A percentile compares a stretch with the other conserved stretches of the same genome.
These are phyloP conservation scores for Agapornis canus DNA, from an alignment of 2,797 vertebrate species.

Conservation along the genomic window DNA sequence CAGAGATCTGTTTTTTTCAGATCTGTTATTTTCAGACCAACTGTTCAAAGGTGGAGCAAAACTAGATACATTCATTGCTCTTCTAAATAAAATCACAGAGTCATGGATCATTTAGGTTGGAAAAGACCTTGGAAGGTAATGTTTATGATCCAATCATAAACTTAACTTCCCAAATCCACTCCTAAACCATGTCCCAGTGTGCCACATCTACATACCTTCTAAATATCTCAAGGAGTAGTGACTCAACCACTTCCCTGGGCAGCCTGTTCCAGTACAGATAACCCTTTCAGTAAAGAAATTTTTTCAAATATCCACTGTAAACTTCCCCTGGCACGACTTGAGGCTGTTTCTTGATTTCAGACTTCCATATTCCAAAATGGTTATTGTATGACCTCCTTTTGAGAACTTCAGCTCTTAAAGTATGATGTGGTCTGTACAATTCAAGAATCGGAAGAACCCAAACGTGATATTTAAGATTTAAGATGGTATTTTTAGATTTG, in stretches of 20 bases:
- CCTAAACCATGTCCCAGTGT: neutral
- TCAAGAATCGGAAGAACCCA: neutral
- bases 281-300: neutral
- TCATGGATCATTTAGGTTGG: neutral
- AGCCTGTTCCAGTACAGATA: neutral
- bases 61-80: neutral
- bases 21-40: neutral
- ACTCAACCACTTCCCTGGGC: neutral
- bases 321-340: neutral
- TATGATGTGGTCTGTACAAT: neutral
- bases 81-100: neutral
- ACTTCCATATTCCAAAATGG: neutral
- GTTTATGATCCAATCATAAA: neutral
- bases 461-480: neutral
- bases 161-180: neutral
- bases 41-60: neutral
- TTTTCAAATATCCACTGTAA: neutral
- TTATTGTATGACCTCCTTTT: neutral
- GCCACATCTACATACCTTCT: accelerated
- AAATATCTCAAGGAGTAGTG: neutral
- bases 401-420: neutral
- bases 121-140: neutral
- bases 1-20: neutral
- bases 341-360: neutral
- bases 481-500: neutral